A percentile compares a stretch with the other conserved stretches of the same genome.
Evolutionary conservation across 2,888 invertebrate genomes (phyloP).

Genomic region (Chymomyza amoena): DNA sequence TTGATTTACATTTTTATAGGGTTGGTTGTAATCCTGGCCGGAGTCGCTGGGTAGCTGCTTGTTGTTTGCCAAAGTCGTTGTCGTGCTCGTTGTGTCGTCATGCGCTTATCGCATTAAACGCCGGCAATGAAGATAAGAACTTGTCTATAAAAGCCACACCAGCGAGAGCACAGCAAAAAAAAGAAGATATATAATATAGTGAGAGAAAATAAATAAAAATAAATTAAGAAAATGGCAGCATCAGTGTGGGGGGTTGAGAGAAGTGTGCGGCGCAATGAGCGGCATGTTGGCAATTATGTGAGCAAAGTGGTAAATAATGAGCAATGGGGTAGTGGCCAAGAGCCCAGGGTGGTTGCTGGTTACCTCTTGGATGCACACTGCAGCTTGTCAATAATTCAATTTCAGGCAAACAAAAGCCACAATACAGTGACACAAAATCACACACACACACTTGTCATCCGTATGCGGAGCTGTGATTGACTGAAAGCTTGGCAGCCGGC

Average conservation of each 20-base stretch:
- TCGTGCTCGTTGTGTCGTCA: slow-evolving; percentile 37
- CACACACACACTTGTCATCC: not conserved
- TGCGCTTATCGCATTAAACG: slow-evolving; percentile 69
- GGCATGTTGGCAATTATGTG: slow-evolving; percentile 46
- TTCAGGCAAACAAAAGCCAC: slow-evolving; percentile 20
- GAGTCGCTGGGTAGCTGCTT: not conserved
- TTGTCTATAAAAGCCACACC: slow-evolving; percentile 45
- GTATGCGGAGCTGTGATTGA: slow-evolving; percentile 29
- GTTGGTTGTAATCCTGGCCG: slow-evolving; percentile 40
- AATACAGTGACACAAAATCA: slow-evolving; percentile 11
- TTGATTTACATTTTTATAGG: slow-evolving; percentile 74
- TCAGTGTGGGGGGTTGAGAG: slow-evolving; percentile 26
- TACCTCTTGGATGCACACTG: not conserved
- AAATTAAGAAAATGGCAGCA: slow-evolving; percentile 67
- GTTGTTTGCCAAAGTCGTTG: slow-evolving; percentile 55
- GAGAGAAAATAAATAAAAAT: slow-evolving; percentile 64
- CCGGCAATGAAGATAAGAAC: slow-evolving; percentile 65
- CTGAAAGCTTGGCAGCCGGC: slow-evolving; percentile 21
- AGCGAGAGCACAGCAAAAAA: slow-evolving; percentile 16
- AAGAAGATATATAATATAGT: not conserved
- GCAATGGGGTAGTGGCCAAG: slow-evolving; percentile 3
- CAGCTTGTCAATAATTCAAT: slow-evolving; percentile 16
- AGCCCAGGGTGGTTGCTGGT: not conserved
- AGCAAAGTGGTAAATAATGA: slow-evolving; percentile 44
- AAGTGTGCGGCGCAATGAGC: not conserved